Base-by-base conservation (phyloP, 2,888 invertebrate genomes). In the Caenorhabditis becei region DNA sequence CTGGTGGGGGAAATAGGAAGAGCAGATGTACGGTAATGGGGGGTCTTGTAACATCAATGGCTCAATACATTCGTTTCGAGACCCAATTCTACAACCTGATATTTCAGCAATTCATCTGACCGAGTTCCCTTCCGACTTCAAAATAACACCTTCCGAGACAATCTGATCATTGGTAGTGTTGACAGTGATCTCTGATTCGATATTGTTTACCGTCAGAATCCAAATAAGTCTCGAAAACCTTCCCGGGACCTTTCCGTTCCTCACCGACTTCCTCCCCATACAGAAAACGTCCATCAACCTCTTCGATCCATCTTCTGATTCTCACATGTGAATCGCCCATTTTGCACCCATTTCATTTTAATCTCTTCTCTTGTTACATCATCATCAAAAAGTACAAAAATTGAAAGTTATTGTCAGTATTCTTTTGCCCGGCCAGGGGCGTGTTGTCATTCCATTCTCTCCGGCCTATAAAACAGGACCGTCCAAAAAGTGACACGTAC, bases 351-450 rank as follows among this genome's bases (percentile, higher is more conserved):
- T 32, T 49, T 35, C 35, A 24, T n/a, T n/a, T 24, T 61, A 24
- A 70, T 70, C 70, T 70, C 53, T 62, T n/a, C 32, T 28, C 70
- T 70, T 59, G 26, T 41, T n/a, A 70, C 61, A 59, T 70, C 70
- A 70, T 70, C 70, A 70, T 70, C 69, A 59, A 47, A 54, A 71
- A 62, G 71, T 71, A 47, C 71, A 71, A 49, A 37, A 26, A 54
- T 58, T 35, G 58, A 24, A 37, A 61, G 41, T 41, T 70, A 41
- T 70, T 70, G 56, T 58, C 24, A 32, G 20, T 44, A 41, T 53
- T n/a, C n/a, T n/a, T n/a, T n/a, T 41, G 14, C 41, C 41, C 14
- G 32, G 32, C 32, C 32, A 41, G 41, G 14, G 41, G 41, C 14
- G 41, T 32, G 41, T 7, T 14, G 14, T 41, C 28, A 49, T 32